Base-by-base conservation (phyloP, 2,797 vertebrate genomes). In the Oreochromis grahami region DNA sequence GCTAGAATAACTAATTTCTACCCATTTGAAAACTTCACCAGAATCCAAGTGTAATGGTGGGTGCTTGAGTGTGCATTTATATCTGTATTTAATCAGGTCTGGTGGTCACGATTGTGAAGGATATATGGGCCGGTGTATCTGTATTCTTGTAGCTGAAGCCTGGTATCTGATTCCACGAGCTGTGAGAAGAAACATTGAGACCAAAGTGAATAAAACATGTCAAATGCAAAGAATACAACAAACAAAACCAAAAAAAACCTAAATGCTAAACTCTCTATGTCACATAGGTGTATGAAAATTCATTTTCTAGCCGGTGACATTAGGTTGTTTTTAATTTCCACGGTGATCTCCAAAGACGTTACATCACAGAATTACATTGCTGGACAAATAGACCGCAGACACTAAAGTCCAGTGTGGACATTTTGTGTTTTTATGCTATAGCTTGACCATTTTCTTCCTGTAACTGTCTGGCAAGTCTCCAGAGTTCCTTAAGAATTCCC, bases 401-500 rank as follows among this genome's bases (percentile, higher is more conserved):
- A 50, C 63, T 84, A 81, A 76, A 43, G 77, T 87, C 82, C 36
- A 77, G 48, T 48, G 81, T 77, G 53, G 77, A 94, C 95, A 93
- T 96, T 97, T 95, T 87, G 94, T 96, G 96, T 96, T 91, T 78
- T 56, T 82, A 32, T 60, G 77, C 80, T 95, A 96, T 96, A 95
- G 95, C 94, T 96, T 96, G 96, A 96, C 92, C 96, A 92, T 94
- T 93, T 95, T 96, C 95, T 95, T 96, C 95, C 96, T 96, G 92
- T 93, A 95, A 96, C 96, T 95, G 95, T 95, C 93, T 97, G 97
- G 97, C 96, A 78, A 91, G 89, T 92, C 94, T 96, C 96, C 97
- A 97, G 93, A 80, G 94, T 95, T 97, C 96, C 96, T 96, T 97
- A 96, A 97, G 97, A 98, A 97, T 97, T 96, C 96, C 96, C 97